Evolutionary conservation across 2,888 invertebrate species (phyloP), one percentile per base, ranked within the genome.

Genomic region (Caenorhabditis becei): DNA sequence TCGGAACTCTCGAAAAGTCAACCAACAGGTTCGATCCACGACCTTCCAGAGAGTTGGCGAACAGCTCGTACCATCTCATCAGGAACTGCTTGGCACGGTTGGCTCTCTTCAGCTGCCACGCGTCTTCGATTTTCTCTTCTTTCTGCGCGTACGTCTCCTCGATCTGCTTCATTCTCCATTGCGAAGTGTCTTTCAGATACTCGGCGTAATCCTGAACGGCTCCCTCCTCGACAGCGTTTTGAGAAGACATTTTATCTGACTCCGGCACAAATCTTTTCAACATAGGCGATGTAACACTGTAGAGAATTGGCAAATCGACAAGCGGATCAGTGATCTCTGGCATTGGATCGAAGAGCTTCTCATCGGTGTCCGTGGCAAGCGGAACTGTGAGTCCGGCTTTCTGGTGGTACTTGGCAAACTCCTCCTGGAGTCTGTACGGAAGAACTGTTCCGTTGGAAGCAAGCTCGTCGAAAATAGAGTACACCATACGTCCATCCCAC

Each of bases 401-500:
- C 26, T 71, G 72, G 69, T 89, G 89, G 11, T 83, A 65, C 51
- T 85, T 83, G 26, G 88, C 88, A 58, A 91, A 90, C 20, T 88
- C 88, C 28, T 88, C 87, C 66, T 90, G 90, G 2, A 90, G 74
- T 20, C 90, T 83, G 53, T 86, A 88, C 14, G 89, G 89, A 14
- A 90, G 84, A n/a, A 89, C 84, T 59, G 80, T 11, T 26, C 84
- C 83, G 37, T 85, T 85, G 54, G 83, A 82, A 2, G 49, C 37
- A 18, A 87, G 78, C 56, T 81, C 79, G 44, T 87, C 87, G 44
- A 84, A 89, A 28, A 90, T 83, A 3, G 83, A 74, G 53, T 86
- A 77, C 18, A 90, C 83, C 86, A 91, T 86, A 14, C 90, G 84
- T 2, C 90, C 90, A 65, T 90, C 90, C 89, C 90, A 91, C 41